Evolutionary conservation across 1,140 invertebrate species (phyloP), one percentile per base, ranked within the genome.

Genomic region (Hyles vespertilio): DNA sequence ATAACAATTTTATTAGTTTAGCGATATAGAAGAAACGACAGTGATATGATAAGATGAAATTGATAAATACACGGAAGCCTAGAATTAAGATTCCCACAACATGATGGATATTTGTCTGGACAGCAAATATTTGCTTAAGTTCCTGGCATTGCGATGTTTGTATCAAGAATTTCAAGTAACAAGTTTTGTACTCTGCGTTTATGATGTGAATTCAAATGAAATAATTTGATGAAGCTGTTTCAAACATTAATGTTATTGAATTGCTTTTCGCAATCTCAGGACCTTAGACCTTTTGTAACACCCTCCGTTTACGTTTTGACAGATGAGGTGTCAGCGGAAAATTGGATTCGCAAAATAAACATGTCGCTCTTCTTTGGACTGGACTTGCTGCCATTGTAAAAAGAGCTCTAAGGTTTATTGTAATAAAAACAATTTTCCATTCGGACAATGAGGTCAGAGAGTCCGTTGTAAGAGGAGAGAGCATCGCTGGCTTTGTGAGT

Each of bases 341-440:
- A 87, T 89, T 86, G 86, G 86, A 87, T 89, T 87, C 67, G 79
- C 78, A 89, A 85, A 82, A 87, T 86, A 89, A 89, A 89, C 81
- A 89, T 82, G 77, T 87, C 81, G 72, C 66, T 72, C 55, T 70
- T 71, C 65, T 61, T 65, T 58, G 47, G 22, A 59, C 11, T 60
- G 48, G 56, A 60, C 0, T 52, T 2, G 33, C 43, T 11, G 12
- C 32, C 45, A 50, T 58, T 56, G 56, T 51, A 65, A 61, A 56
- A 34, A 44, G 32, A 45, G 51, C 61, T 58, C 51, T 63, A 63
- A 22, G 8, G 12, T 32, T 48, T 8, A 51, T 32, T 40, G 8
- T 8, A 32, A 50, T 54, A 63, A 34, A 58, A 51, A 54, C 44
- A 22, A 50, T 33, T 63, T 63, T 58, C 10, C 45, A 12, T 11